Evolutionary conservation across 2,888 invertebrate species (phyloP), one percentile per base, ranked within the genome.

Genomic region (Athripsodes cinereus): DNA sequence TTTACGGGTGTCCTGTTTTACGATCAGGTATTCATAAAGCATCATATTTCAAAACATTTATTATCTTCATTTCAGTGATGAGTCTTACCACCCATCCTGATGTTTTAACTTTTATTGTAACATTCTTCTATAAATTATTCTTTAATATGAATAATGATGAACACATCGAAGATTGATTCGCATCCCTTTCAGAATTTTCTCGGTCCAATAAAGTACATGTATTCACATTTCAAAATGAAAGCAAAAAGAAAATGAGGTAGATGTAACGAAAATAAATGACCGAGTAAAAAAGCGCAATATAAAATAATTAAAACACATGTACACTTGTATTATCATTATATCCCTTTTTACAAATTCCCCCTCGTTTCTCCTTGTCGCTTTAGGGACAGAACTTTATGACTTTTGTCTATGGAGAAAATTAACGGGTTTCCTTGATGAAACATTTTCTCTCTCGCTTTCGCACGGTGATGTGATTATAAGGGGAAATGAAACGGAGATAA

Each of bases 351-450:
- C 2, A 40, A 40, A 8, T 40, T 13, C 16, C 40, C 40, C 40
- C 13, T 13, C 8, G 5, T 40, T 13, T 40, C 20, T 6, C 48
- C 18, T 48, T 48, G 11, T 20, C 19, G 19, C 22, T 11, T 18
- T 48, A 11, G 20, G 18, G 40, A 40, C 16, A 5, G 40, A 13
- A 48, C 22, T 48, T 48, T 21, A 48, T 8, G 48, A 48, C 48
- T 31, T 55, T 16, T 26, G 18, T 22, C 26, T 21, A 21, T 35
- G n/a, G 34, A 35, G 19, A 35, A 55, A 49, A 48, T 31, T 48
- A 20, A 49, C 40, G 46, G 26, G 20, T 44, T 48, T 20, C 21
- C 49, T 47, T 55, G 48, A 49, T 49, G 18, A 49, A 16, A 40
- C 8, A 40, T 40, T 13, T 16, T 16, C 40, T 13, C 13, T 40